Evolutionary conservation across 2,888 invertebrate species (phyloP).

Genomic region (Iselma pallidipennis): DNA sequence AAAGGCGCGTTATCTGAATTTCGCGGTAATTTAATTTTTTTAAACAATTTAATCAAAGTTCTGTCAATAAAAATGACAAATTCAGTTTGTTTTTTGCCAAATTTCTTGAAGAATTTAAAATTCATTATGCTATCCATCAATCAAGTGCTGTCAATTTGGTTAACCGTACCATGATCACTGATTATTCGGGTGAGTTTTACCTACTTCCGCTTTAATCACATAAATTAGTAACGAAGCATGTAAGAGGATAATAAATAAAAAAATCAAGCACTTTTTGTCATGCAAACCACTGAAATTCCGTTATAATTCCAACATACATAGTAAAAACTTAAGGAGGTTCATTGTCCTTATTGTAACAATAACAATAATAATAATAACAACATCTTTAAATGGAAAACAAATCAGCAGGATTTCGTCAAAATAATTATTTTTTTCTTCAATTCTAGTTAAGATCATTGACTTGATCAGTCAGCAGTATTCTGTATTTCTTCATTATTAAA

Average conservation of each 20-base stretch:
- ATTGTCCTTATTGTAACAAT: neutral
- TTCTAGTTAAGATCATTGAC: slow-evolving; percentile 37
- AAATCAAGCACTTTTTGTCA: neutral
- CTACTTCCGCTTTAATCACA: neutral
- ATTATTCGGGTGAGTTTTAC: too few relatives aligned
- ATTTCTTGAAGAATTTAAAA: too few relatives aligned
- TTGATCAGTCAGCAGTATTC: slow-evolving; percentile 32
- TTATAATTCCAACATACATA: neutral
- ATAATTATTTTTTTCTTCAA: slow-evolving; percentile 3
- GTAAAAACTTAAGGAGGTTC: neutral
- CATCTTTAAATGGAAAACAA: neutral
- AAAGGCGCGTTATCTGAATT: too few relatives aligned
- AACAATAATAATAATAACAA: neutral
- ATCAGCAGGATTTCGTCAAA: neutral
- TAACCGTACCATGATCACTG: too few relatives aligned
- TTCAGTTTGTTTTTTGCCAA: too few relatives aligned
- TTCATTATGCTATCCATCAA: too few relatives aligned
- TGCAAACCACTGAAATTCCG: neutral
- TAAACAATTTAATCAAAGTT: too few relatives aligned
- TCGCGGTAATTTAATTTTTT: too few relatives aligned
- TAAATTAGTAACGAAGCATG: neutral
- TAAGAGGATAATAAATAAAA: neutral
- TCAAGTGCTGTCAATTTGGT: too few relatives aligned
- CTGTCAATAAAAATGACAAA: too few relatives aligned
- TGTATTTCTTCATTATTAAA: neutral